These are phyloP conservation scores for Machaerirhynchus nigripectus DNA, from an alignment of 2,113 vertebrate genomes.

Conservation along the genomic window DNA sequence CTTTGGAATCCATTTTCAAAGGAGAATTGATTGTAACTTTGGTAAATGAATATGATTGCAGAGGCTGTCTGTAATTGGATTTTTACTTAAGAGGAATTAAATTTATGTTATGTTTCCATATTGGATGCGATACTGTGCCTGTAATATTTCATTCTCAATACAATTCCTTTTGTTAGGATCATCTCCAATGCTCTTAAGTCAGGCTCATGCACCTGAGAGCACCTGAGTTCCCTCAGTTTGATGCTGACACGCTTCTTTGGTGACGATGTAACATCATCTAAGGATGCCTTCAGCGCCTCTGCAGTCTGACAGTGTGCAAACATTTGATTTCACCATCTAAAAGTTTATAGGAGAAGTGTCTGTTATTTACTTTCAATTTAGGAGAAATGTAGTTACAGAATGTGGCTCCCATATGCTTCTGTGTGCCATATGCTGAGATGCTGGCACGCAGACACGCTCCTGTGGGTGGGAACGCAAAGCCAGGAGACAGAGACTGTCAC, in stretches of 20 bases:
- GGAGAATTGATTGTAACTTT: slow-evolving; percentile 36
- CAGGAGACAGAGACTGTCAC: neutral
- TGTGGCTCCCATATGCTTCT: slow-evolving; percentile 32
- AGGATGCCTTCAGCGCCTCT: neutral
- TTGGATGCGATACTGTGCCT: neutral
- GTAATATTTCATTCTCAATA: neutral
- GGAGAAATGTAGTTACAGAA: slow-evolving; percentile 19
- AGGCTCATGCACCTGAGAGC: neutral
- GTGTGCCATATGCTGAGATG: neutral
- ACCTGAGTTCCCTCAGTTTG: neutral
- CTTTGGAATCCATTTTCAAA: slow-evolving; percentile 18
- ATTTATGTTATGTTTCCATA: slow-evolving; percentile 17
- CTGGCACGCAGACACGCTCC: neutral
- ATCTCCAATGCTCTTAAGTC: neutral
- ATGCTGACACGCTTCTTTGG: neutral
- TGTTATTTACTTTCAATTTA: slow-evolving; percentile 36
- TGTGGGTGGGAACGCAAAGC: neutral
- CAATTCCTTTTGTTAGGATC: neutral
- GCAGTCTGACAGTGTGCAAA: neutral
- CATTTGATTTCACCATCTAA: neutral
- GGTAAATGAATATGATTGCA: neutral
- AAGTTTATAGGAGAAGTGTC: slow-evolving; percentile 38
- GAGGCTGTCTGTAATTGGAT: slow-evolving; percentile 24
- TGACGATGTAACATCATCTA: neutral
- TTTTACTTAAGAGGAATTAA: slow-evolving; percentile 6